Evolutionary conservation across 2,888 invertebrate genomes (phyloP), one percentile per base, ranked within the genome.

Genomic region (Lasioglossum morio): DNA sequence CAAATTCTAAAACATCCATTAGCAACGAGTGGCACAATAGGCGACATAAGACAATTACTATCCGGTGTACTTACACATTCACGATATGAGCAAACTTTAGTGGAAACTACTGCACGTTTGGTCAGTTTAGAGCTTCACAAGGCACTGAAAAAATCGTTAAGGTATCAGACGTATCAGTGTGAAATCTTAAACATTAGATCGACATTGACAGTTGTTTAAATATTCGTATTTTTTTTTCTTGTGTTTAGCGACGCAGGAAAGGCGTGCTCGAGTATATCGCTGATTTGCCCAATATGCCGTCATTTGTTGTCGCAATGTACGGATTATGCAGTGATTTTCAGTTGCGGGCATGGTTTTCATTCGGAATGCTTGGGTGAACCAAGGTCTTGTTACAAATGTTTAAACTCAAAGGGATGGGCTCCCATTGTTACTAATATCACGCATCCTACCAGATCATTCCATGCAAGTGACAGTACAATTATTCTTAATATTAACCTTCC

Each of bases 41-140:
- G 97, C 37, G 97, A 97, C 93, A 96, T 97, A 84, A 96, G 96
- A 90, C 96, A 96, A 88, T 95, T 97, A 66, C 92, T 97, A 60
- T 95, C 96, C 95, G 97, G 97, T 78, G 98, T 98, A 96, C 95
- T 98, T 87, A 97, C 97, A 30, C 98, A 98, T 91, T 98, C 97
- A 86, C 96, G 96, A 57, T 97, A 97, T 93, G 98, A 98, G 94
- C 97, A 97, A 92, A 96, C 97, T 73, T 96, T 98, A 91, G 96
- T 98, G 89, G 96, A 96, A 89, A 97, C 97, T 0, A 97, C 97
- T 5, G 96, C 97, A 72, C 96, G 96, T 87, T 95, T 97, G 69
- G 95, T 97, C 69, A 97, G 97, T 90, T 96, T 96, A 79, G 97
- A 98, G 95, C 96, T 98, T 77, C 97, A 97, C 92, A 95, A 95